Evolutionary conservation across 2,113 vertebrate genomes (phyloP), one percentile per base, ranked within the genome.

Genomic region (Solenodon paradoxus): DNA sequence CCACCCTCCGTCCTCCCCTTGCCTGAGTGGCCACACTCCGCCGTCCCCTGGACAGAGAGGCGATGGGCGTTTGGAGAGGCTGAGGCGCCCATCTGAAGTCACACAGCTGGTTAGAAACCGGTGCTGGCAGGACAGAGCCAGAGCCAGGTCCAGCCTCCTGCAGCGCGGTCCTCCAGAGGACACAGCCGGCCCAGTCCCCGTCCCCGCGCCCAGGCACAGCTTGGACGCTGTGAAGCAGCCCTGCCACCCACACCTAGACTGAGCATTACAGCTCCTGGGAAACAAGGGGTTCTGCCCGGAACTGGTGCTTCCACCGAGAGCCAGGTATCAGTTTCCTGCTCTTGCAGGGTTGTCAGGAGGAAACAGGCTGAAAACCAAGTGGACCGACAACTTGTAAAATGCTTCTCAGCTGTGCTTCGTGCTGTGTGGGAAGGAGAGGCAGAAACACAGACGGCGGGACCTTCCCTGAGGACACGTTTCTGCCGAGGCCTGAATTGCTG

Each of bases 231-330:
- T 1, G 22, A 64, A 0, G 22, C 19, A 24, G 7, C 55, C 77
- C 35, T 19, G 22, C 55, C 63, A n/a, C 19, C 32, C 1, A 19
- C 63, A 7, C 5, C 0, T 0, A 1, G 28, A 7, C 0, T 9
- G 51, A 57, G 53, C 75, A 1, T n/a, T 72, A 7, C 1, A n/a
- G n/a, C n/a, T n/a, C n/a, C 88, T 32, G 1, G 40, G 28, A 53
- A 4, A n/a, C n/a, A n/a, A n/a, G n/a, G n/a, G n/a, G n/a, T n/a
- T n/a, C 35, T 32, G 81, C 30, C 1, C 22, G 35, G 77, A 30
- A 7, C 57, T 2, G 7, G 1, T 0, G 49, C 63, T 1, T 0
- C 3, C 0, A 69, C 47, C 17, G 32, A 0, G 6, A 7, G 0
- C 3, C n/a, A 1, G 32, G 20, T 1, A 35, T 15, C 2, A 0